Base-by-base conservation (phyloP, 2,888 invertebrate genomes). In the Lasioglossum malachurum region DNA sequence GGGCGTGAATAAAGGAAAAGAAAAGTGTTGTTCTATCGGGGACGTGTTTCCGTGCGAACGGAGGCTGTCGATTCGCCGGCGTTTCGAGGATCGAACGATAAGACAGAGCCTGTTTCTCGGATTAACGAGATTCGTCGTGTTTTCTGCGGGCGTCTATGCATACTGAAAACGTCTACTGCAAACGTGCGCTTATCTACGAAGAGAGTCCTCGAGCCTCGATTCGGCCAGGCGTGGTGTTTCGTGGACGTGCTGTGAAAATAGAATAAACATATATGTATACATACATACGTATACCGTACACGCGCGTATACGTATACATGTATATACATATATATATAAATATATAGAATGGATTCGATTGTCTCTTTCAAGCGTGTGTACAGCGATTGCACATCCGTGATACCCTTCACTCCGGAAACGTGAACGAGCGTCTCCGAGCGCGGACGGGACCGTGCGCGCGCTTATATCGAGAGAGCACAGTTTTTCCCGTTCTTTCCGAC, bases 361-460 rank as follows among this genome's bases (percentile, higher is more conserved):
- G 35, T 87, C 86, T 87, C 80, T 80, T 83, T 85, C 67, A 90
- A 90, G 91, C 91, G 84, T 90, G 89, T 90, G 87, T 89, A 90
- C 87, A 90, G 87, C 86, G 87, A 86, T 86, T 90, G 90, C 89
- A 87, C 88, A 86, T 90, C 89, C 84, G 79, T 88, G 82, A 83
- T 89, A 89, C 86, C 83, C 82, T 86, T 83, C 38, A 77, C 84
- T 84, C 49, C 79, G 84, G 67, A 69, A 77, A 78, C 81, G 77
- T 77, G 31, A 64, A 64, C 64, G 64, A 64, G 31, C 31, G 64
- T 64, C 64, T 64, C 31, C 64, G 64, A 64, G 64, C 64, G 64
- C 31, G 16, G 60, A 53, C 53, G 53, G n/a, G 53, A 53, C 53
- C 53, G 14, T 64, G 60, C 27, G 27, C 60, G 60, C 60, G 60